Evolutionary conservation across 2,113 vertebrate genomes (phyloP), one percentile per base, ranked within the genome.

Genomic region (Mormyrus iriodes): DNA sequence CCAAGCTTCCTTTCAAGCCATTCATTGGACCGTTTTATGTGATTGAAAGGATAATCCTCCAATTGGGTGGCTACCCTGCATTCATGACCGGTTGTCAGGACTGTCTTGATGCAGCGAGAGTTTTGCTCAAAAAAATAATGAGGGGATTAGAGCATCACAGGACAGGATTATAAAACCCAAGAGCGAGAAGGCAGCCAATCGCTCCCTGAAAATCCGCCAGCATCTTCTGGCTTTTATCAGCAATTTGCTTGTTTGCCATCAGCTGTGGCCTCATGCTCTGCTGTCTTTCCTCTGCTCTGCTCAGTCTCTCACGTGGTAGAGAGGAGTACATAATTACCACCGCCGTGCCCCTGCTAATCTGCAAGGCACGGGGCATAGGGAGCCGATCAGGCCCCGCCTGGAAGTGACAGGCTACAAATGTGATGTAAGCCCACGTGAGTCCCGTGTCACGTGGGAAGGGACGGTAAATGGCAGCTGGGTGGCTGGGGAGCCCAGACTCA

Each of bases 81-180:
- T 91, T 73, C 89, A 91, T 92, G 93, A 92, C 84, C 91, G 92
- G 92, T 92, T 85, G 61, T 91, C 93, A 93, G 93, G 92, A 93
- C 90, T 92, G 92, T 24, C 91, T 88, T 91, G 85, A 65, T 92
- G 91, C 94, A 94, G 94, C 94, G 90, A 94, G 90, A 94, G 90
- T 92, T 93, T 94, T 91, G 93, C 92, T 92, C 35, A 61, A 85
- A 73, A 93, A 93, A 94, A 91, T 92, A 92, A 93, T 92, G 91
- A 52, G 90, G 51, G 92, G 93, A 94, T 95, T 95, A 95, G 88
- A 92, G 92, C 92, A 94, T 93, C 93, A 94, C 91, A 94, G 93
- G 92, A 92, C 65, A 88, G 93, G 93, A 94, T 93, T 93, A 92
- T 90, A 94, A 93, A 92, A 91, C 92, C 55, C 85, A 90, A 92